Evolutionary conservation across 2,797 vertebrate genomes (phyloP).

Genomic region (Macropus fuliginosus): DNA sequence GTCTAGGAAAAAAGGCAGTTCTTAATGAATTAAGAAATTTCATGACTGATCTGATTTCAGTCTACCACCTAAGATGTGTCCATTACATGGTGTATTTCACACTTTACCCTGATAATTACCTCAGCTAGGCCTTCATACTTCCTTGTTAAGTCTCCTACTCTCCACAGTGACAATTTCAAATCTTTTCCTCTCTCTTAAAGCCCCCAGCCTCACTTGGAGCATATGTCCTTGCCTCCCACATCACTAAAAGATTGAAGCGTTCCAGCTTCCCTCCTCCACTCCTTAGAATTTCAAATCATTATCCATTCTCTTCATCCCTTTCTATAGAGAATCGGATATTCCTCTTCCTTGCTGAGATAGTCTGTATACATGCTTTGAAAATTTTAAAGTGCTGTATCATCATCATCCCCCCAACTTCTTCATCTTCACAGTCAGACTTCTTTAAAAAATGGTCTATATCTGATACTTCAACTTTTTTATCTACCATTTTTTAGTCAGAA

Average conservation of each 20-base stretch:
- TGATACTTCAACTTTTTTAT: not conserved
- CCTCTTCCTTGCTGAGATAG: not conserved
- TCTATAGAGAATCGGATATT: not conserved
- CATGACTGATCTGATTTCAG: not conserved
- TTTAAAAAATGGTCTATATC: not conserved
- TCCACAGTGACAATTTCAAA: not conserved
- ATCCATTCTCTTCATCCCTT: not conserved
- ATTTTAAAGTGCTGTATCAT: not conserved
- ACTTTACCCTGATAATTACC: not conserved
- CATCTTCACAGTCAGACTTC: not conserved
- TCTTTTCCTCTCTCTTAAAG: not conserved
- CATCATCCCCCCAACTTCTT: not conserved
- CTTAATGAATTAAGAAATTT: conserved; percentile 23
- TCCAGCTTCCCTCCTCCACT: not conserved
- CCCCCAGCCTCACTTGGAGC: not conserved
- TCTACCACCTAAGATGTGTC: not conserved
- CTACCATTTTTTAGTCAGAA: not conserved
- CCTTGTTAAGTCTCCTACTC: not conserved
- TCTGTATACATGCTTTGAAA: not conserved
- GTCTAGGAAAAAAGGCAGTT: not conserved
- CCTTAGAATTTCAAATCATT: not conserved
- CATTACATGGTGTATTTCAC: not conserved
- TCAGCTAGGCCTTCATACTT: not conserved
- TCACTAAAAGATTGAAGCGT: not conserved
- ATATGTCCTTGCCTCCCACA: not conserved